Evolutionary conservation across 2,113 vertebrate species (phyloP).

Genomic region (Onychostoma macrolepis): DNA sequence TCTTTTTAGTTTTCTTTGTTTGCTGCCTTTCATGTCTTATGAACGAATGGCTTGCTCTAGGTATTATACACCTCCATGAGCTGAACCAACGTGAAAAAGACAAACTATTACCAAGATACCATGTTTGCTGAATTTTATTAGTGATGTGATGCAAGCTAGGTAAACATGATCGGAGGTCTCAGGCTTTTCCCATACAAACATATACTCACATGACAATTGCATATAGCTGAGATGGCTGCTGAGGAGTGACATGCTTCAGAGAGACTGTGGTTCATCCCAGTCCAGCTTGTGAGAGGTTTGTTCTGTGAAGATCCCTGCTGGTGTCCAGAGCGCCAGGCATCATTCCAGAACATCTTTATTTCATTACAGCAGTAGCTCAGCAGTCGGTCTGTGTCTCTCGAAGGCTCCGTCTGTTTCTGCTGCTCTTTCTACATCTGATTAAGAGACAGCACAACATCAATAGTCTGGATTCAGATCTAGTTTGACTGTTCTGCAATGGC

Average conservation of each 20-base stretch:
- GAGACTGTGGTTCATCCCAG: conserved; percentile 2
- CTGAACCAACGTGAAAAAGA: background rate
- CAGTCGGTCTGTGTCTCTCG: conserved; percentile 49
- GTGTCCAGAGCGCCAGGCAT: conserved; percentile 42
- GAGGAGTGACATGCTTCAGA: background rate
- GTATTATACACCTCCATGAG: background rate
- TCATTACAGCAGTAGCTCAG: conserved; percentile 50
- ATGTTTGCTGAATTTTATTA: background rate
- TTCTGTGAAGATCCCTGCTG: conserved; percentile 21
- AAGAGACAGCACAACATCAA: conserved; percentile 44
- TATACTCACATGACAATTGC: background rate
- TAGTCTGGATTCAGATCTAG: conserved; percentile 1
- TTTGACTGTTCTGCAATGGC: background rate
- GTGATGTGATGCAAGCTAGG: background rate
- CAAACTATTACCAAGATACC: background rate
- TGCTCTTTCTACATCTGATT: conserved; percentile 54
- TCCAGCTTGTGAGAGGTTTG: background rate
- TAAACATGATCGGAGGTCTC: background rate
- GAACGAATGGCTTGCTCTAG: background rate
- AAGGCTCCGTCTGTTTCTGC: conserved; percentile 52
- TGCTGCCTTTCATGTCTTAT: background rate
- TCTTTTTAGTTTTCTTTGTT: background rate
- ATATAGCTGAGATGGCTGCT: background rate
- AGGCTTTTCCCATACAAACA: background rate
- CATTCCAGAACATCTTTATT: conserved; percentile 61